phyloP scores from a whole-genome alignment of 2,113 vertebrate species.

The Salvelinus alpinus region DNA sequence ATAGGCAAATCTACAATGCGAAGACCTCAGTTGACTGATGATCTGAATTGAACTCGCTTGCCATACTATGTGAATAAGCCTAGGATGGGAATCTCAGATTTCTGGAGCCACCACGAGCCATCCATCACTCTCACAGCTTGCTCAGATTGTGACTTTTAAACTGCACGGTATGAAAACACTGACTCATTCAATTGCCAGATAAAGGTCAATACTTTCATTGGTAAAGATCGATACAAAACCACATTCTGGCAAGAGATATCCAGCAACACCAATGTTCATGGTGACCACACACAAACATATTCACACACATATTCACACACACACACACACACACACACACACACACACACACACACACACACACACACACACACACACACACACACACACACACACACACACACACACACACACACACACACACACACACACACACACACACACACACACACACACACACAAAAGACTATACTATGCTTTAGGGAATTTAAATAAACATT shows the following conservation, averaged over 20 bases:
- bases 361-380: not conserved
- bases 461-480: not conserved
- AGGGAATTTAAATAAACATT: no score
- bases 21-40: no score
- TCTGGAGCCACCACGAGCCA: not conserved
- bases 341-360: slow-evolving; percentile 1
- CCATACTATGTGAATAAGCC: no score
- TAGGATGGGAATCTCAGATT: no score
- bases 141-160: not conserved
- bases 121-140: not conserved
- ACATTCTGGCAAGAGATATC: not conserved
- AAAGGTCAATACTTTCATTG: not conserved
- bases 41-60: no score
- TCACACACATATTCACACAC: not conserved
- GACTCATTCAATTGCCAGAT: not conserved
- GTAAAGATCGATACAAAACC: not conserved
- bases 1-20: no score
- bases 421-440: not conserved
- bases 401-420: not conserved
- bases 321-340: not conserved
- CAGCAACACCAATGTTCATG: not conserved
- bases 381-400: not conserved
- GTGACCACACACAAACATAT: not conserved
- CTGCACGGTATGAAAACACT: not conserved
- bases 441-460: not conserved